phyloP scores from a whole-genome alignment of 1,140 invertebrate genomes.

The Parapsyche elsis region DNA sequence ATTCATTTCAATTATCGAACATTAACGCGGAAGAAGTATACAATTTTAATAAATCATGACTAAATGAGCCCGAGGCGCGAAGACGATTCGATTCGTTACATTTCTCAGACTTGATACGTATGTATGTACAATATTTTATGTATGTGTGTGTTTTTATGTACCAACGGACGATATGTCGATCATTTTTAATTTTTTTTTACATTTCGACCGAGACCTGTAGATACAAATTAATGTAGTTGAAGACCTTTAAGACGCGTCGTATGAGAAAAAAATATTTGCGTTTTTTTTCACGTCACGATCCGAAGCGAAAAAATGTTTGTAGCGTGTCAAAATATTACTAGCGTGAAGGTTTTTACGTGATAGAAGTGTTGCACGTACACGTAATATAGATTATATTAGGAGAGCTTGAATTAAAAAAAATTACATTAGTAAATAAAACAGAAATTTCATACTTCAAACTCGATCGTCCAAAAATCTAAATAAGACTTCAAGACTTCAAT shows the following conservation, averaged over 20 bases:
- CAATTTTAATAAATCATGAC: slow-evolving; percentile 21
- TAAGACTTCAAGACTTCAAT: too few relatives aligned
- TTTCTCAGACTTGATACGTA: background rate
- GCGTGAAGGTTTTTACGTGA: slow-evolving; percentile 27
- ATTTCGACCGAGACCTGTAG: background rate
- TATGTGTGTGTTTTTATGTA: background rate
- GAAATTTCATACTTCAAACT: too few relatives aligned
- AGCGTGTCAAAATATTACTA: slow-evolving; percentile 28
- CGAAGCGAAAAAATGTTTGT: slow-evolving; percentile 29
- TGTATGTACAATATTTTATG: too few relatives aligned
- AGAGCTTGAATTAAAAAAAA: slow-evolving; percentile 5
- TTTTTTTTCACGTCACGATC: slow-evolving; percentile 22
- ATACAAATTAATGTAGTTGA: slow-evolving; percentile 25
- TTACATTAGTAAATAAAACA: background rate
- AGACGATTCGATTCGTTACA: slow-evolving; percentile 22
- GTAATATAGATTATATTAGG: slow-evolving; percentile 13
- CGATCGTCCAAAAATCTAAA: too few relatives aligned
- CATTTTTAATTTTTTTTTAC: slow-evolving; percentile 16
- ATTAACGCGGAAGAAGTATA: slow-evolving; percentile 9
- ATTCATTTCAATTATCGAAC: slow-evolving; percentile 11
- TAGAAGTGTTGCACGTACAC: slow-evolving; percentile 14
- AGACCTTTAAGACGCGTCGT: slow-evolving; percentile 22
- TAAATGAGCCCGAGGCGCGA: background rate
- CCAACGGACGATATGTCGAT: background rate
- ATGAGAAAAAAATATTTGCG: slow-evolving; percentile 21